phyloP scores from a whole-genome alignment of 2,113 vertebrate genomes.

The Festucalex cinctus region DNA sequence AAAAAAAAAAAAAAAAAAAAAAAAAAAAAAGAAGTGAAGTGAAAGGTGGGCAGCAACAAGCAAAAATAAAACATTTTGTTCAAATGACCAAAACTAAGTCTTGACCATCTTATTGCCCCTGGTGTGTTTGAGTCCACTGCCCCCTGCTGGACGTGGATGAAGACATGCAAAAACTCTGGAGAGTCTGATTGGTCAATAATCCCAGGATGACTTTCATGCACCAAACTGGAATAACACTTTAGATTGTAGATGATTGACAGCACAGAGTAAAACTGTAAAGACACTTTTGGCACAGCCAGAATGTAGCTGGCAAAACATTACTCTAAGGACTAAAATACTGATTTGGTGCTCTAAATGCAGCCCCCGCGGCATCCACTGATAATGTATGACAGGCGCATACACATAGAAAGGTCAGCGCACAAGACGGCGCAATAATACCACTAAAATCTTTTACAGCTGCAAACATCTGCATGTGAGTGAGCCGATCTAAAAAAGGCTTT shows the following conservation, averaged over 20 bases:
- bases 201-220: not conserved
- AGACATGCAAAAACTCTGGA: slow-evolving; percentile 24
- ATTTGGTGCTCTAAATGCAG: not conserved
- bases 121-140: slow-evolving; percentile 38
- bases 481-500: not conserved
- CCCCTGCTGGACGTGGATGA: slow-evolving; percentile 57
- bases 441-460: not conserved
- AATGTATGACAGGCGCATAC: not conserved
- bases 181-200: slow-evolving; percentile 28
- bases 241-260: not conserved
- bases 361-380: not conserved
- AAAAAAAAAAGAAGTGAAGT: too few species aligned
- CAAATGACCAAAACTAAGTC: slow-evolving; percentile 15
- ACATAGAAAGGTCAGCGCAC: slow-evolving; percentile 1
- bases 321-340: not conserved
- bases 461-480: not conserved
- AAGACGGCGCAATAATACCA: not conserved
- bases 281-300: not conserved
- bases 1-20: slow-evolving; percentile 4
- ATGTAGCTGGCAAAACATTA: not conserved
- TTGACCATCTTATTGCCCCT: slow-evolving; percentile 12
- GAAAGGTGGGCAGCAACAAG: not conserved
- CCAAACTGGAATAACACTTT: not conserved
- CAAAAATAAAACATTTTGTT: slow-evolving; percentile 15
- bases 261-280: not conserved